Evolutionary conservation across 2,888 invertebrate species (phyloP), one percentile per base, ranked within the genome.

Genomic region (Ornithoptera priamus): DNA sequence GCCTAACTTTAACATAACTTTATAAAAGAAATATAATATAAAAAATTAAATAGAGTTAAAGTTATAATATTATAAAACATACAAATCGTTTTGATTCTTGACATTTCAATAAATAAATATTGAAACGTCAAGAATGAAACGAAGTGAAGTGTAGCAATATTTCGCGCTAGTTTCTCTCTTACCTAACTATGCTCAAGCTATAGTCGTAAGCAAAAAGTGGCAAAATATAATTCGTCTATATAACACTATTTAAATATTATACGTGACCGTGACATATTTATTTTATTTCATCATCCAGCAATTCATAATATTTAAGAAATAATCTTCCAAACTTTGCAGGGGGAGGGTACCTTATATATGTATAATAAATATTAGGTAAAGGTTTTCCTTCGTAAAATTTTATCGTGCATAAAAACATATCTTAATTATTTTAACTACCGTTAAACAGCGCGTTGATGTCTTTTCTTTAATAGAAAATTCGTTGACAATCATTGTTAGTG

Each of bases 91-190:
- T 46, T 30, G 15, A 46, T 46, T 46, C 12, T 46, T 46, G 46
- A 46, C 12, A 46, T 46, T 58, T 5, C n/a, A 58, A 57, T 63
- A 50, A 10, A 50, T n/a, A 3, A 50, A 50, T 53, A 53, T 53
- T 53, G 8, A 53, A n/a, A 53, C 7, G 59, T 10, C 22, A 61
- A 60, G 56, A 62, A 57, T 65, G 5, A 46, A 65, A 80, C 77
- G 80, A 81, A 79, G 75, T 72, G 70, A 72, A 73, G 77, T 85
- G 85, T 75, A 78, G 86, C 83, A 86, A 87, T 69, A 76, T 76
- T 78, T 77, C 74, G 80, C 75, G 78, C 81, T 79, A 82, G 85
- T 89, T 89, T 87, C 88, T 81, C 85, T 79, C 74, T 90, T 90
- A 88, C 89, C 82, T 85, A 87, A 90, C 81, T 77, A 78, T 76